Evolutionary conservation across 2,113 vertebrate genomes (phyloP).

Genomic region (Malurus melanocephalus): DNA sequence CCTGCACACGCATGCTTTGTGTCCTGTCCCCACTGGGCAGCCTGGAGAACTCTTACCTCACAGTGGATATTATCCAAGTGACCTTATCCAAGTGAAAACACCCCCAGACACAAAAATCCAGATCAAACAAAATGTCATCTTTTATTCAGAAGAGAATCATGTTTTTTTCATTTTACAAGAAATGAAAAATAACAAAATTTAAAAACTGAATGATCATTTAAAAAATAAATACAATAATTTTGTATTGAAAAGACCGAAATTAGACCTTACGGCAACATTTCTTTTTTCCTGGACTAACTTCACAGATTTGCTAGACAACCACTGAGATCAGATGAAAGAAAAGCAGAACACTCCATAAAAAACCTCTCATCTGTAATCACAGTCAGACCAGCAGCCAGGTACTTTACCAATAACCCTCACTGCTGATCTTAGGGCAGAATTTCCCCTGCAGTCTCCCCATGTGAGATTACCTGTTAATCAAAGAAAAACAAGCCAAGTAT

Average conservation of each 20-base stretch:
- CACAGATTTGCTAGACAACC: background rate
- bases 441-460: background rate
- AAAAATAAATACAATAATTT: background rate
- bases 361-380: background rate
- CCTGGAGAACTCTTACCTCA: background rate
- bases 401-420: background rate
- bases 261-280: background rate
- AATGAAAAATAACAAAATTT: background rate
- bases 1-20: accelerated
- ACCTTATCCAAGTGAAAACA: background rate
- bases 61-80: accelerated
- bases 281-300: background rate
- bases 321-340: background rate
- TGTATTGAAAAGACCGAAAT: background rate
- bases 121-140: background rate
- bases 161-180: background rate
- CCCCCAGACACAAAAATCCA: background rate
- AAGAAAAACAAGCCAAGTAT: background rate
- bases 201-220: background rate
- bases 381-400: background rate
- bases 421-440: background rate
- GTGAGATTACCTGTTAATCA: background rate
- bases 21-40: background rate
- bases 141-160: background rate
- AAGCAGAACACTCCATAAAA: background rate